Base-by-base conservation (phyloP, 2,113 vertebrate genomes). In the Aramus guarauna region DNA sequence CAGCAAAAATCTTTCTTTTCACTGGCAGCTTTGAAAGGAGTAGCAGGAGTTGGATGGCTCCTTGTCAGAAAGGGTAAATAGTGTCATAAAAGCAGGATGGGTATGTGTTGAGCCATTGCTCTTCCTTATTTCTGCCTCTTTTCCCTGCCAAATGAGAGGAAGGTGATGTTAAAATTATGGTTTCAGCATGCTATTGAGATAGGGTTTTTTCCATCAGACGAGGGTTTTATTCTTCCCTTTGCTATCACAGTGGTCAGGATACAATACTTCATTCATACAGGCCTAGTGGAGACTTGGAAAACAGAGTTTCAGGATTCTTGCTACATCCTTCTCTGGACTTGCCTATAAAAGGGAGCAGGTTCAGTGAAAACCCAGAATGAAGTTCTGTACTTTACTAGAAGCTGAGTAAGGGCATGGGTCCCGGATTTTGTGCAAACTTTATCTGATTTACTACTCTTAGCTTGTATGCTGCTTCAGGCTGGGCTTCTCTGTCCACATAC, bases 1-100 rank as follows among this genome's bases (percentile, higher is more conserved):
- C 26, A 50, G 41, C 53, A 94, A 95, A 85, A 94, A 56, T 58
- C 47, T 91, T 86, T 92, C 76, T 94, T 95, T 95, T 50, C 67
- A 63, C 10, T 91, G 89, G 50, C 91, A 94, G 67, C 32, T 90
- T 82, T 85, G 60, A 62, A 91, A 91, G 26, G 26, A 85, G 34
- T 73, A 87, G 45, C 50, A 76, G n/a, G 55, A 47, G 16, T 30
- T 90, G 63, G 62, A 93, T 76, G 62, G 45, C 41, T 82, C 58
- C 53, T 90, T 53, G 24, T 83, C 58, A 83, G 47, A 83, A 79
- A 37, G 41, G 24, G 30, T 63, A 73, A 84, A 72, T 32, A 86
- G 27, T 39, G 14, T 56, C 27, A 64, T 56, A 91, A 94, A 92
- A 30, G 14, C 34, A 64, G 48, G 64, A 69, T 9, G 20, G 20